Evolutionary conservation across 2,888 invertebrate genomes (phyloP).

Genomic region (Drosophila melanosoma): DNA sequence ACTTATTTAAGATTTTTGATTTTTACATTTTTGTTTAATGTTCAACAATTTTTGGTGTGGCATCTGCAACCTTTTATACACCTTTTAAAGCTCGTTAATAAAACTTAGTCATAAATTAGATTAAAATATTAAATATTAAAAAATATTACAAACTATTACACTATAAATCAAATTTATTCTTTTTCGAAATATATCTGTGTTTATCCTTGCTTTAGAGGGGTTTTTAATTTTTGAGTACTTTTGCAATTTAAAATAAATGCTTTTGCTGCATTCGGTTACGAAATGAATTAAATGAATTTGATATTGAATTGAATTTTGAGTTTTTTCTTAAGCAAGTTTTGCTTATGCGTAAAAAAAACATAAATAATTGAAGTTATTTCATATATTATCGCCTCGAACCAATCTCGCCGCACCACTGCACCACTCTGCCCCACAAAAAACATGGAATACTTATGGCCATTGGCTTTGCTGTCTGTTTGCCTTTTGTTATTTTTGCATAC

Average conservation of each 20-base stretch:
- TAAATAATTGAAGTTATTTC: slow-evolving; percentile 18
- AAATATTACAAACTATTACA: not conserved
- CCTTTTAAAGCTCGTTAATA: not conserved
- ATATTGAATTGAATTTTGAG: not conserved
- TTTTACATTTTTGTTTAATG: not conserved
- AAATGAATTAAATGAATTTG: not conserved
- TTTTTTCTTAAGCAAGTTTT: not conserved
- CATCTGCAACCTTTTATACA: not conserved
- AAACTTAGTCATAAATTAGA: not conserved
- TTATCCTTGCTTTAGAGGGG: not conserved
- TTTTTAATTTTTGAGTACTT: not conserved
- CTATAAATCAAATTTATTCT: not conserved
- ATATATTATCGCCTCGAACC: slow-evolving; percentile 9
- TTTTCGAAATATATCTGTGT: not conserved
- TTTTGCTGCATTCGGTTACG: not conserved
- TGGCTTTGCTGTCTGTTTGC: slow-evolving; percentile 21
- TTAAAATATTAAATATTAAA: not conserved
- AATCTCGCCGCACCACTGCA: slow-evolving; percentile 18
- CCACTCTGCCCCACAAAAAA: not conserved
- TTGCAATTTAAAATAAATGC: not conserved
- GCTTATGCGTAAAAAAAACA: not conserved
- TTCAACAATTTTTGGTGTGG: not conserved
- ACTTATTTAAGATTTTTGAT: not conserved
- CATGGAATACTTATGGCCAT: slow-evolving; percentile 18
- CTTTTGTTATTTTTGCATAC: slow-evolving; percentile 65